These are phyloP conservation scores for Boloria selene DNA, from an alignment of 2,888 invertebrate genomes.

Conservation along the genomic window DNA sequence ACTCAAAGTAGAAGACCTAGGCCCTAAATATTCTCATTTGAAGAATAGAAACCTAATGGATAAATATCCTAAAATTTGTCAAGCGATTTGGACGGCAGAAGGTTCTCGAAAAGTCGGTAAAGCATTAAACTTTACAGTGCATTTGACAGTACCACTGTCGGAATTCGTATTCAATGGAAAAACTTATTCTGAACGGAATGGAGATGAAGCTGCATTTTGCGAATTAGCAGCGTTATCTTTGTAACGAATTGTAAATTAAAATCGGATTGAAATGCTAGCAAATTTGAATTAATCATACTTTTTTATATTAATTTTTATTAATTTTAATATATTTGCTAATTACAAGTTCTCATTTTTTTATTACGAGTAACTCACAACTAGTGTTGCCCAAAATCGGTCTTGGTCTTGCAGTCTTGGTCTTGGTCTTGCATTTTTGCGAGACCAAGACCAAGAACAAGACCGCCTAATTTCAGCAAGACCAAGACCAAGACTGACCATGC, in stretches of 20 bases:
- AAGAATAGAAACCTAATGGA: conserved; percentile 53
- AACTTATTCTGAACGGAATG: conserved; percentile 82
- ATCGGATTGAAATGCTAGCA: conserved; percentile 3
- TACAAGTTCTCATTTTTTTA: not conserved
- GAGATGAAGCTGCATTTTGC: conserved; percentile 56
- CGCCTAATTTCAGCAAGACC: no score
- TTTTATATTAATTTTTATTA: no score
- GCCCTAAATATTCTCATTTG: conserved; percentile 61
- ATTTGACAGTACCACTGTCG: conserved; percentile 75
- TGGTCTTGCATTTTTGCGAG: no score
- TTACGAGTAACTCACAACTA: no score
- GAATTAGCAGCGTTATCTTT: conserved; percentile 54
- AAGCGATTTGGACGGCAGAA: conserved; percentile 83
- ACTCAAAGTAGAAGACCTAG: conserved; percentile 66
- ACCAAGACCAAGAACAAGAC: no score
- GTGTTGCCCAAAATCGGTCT: no score
- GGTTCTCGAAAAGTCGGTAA: conserved; percentile 82
- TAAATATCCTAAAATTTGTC: conserved; percentile 76
- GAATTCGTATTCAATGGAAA: conserved; percentile 82
- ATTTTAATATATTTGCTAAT: not conserved
- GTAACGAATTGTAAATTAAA: conserved; percentile 24
- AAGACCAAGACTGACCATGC: no score
- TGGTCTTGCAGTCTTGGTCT: no score
- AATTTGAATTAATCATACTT: no score
- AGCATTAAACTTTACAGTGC: conserved; percentile 76